Base-by-base conservation (phyloP, 1,140 invertebrate genomes). In the Drosophila mauritiana region DNA sequence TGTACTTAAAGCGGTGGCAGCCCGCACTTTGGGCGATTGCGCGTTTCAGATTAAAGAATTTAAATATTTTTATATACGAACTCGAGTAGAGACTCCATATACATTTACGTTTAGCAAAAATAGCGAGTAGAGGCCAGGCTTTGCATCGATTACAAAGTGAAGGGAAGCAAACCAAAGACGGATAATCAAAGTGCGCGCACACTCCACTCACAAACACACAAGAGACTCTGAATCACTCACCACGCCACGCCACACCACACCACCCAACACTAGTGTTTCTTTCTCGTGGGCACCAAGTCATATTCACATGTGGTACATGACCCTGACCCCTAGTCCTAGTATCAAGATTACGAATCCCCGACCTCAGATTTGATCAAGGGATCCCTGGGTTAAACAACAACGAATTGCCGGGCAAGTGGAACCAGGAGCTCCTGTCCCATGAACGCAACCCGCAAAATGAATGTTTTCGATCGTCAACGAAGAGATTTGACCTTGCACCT, bases 61-160 rank as follows among this genome's bases (percentile, higher is more conserved):
- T 90, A 84, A 88, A 86, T 81, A 85, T 80, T 86, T 86, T 86
- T 86, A 78, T 86, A 86, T 85, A 69, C 76, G 49, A 78, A 78
- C 58, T 72, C 45, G 70, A 85, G 63, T 74, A 69, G 72, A 61
- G 69, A 52, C 68, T 70, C 34, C 31, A 40, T 51, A 70, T 39
- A 40, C 42, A 56, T 36, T 54, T 34, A 59, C 45, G 27, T 52
- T 53, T 63, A 69, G 58, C 51, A 17, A 70, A 56, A 15, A 49
- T 20, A 59, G 67, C 69, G 31, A 37, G 13, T 73, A 73, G 54
- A 59, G 69, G 64, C 45, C 53, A 52, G 65, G 69, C 67, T 72
- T 73, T 59, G 53, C 63, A 57, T 45, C 49, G 34, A 51, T 34
- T 51, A 51, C 48, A 31, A 65, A 54, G 51, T 25, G 20, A 46